phyloP scores from a whole-genome alignment of 1,140 invertebrate genomes.

The Drosophila sp. region DNA sequence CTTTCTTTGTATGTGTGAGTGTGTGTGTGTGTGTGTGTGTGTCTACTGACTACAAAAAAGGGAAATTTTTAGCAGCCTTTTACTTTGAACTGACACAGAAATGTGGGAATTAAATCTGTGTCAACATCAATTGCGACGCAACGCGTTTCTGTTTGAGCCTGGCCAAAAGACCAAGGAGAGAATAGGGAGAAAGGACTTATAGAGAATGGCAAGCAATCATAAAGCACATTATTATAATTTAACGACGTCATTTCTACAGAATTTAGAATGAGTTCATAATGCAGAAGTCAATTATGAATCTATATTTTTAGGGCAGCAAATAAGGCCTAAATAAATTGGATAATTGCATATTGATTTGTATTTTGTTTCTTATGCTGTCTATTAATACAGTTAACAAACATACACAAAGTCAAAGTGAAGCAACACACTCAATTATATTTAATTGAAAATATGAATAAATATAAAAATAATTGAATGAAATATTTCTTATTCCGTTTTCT shows the following conservation, averaged over 20 bases:
- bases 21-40: slow-evolving; percentile 14
- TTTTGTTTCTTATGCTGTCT: not conserved
- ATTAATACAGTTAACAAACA: not conserved
- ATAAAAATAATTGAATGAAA: too few species aligned
- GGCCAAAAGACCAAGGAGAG: not conserved
- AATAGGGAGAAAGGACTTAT: not conserved
- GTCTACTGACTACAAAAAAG: slow-evolving; percentile 23
- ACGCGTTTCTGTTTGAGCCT: slow-evolving; percentile 17
- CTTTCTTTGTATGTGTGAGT: slow-evolving; percentile 28
- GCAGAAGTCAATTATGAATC: not conserved
- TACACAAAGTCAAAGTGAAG: not conserved
- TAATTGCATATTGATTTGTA: too few species aligned
- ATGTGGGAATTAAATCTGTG: slow-evolving; percentile 54
- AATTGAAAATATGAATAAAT: too few species aligned
- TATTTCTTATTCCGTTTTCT: too few species aligned
- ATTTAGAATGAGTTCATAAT: not conserved
- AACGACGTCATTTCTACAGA: not conserved
- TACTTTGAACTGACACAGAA: slow-evolving; percentile 32
- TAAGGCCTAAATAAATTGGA: too few species aligned
- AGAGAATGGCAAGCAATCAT: not conserved
- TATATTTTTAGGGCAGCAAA: too few species aligned
- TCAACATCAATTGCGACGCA: slow-evolving; percentile 66
- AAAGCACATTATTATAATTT: slow-evolving; percentile 15
- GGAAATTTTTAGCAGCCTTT: slow-evolving; percentile 51
- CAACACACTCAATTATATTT: not conserved